Evolutionary conservation across 2,113 vertebrate genomes (phyloP).

Genomic region (Neofelis nebulosa): DNA sequence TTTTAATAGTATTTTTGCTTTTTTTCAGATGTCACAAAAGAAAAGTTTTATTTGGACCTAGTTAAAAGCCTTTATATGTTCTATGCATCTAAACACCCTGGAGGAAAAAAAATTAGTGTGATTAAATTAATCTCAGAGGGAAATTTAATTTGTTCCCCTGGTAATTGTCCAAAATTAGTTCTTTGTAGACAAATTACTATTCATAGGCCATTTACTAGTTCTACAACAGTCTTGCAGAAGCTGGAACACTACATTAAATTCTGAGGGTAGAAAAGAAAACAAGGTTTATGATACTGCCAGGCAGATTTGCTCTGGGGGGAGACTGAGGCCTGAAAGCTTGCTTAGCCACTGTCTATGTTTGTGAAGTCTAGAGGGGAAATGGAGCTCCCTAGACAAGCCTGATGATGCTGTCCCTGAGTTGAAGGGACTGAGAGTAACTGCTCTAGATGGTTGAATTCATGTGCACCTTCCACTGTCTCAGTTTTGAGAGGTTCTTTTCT

Average conservation of each 20-base stretch:
- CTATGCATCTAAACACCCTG: constrained; percentile 21
- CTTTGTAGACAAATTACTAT: constrained; percentile 54
- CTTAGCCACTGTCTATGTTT: not conserved
- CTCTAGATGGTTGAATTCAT: constrained; percentile 36
- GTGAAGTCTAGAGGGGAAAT: not conserved
- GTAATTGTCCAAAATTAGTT: constrained; percentile 56
- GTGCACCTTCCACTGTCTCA: not conserved
- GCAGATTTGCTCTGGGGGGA: not conserved
- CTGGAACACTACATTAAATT: not conserved
- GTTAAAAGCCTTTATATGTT: constrained; percentile 22
- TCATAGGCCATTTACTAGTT: constrained; percentile 42
- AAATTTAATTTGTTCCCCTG: constrained; percentile 45
- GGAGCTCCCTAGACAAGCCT: not conserved
- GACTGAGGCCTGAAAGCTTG: not conserved
- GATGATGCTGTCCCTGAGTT: not conserved
- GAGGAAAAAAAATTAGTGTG: not conserved
- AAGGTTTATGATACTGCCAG: not conserved
- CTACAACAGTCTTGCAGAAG: not conserved
- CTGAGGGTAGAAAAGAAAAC: not conserved
- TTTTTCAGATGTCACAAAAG: constrained; percentile 6
- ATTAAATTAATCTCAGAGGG: constrained; percentile 67
- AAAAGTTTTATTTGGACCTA: constrained; percentile 36
- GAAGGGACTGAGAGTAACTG: not conserved
- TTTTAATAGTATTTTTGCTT: not conserved
- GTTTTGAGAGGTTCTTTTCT: not conserved